Evolutionary conservation across 2,113 vertebrate genomes (phyloP).

Genomic region (Oxyruncus cristatus): DNA sequence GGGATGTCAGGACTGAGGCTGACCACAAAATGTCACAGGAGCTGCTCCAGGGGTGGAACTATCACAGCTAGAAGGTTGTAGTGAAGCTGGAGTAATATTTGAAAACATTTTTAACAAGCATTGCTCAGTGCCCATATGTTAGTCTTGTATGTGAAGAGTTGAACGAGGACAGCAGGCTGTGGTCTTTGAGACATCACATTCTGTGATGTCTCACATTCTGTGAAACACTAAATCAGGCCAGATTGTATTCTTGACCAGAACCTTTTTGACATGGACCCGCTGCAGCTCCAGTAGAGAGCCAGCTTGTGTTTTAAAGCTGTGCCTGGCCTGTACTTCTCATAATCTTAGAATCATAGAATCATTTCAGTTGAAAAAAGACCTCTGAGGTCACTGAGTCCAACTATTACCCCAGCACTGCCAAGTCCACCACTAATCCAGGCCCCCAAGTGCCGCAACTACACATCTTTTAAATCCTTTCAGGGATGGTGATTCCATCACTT

Average conservation of each 20-base stretch:
- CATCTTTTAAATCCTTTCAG: background rate
- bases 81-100: background rate
- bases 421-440: background rate
- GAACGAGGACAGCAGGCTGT: background rate
- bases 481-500: background rate
- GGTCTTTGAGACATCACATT: background rate
- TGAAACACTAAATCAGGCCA: background rate
- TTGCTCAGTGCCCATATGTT: background rate
- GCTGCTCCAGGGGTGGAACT: background rate
- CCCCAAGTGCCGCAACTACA: background rate
- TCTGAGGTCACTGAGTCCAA: background rate
- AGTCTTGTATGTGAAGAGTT: background rate
- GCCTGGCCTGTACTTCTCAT: background rate
- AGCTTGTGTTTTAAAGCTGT: background rate
- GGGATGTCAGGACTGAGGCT: background rate
- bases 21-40: background rate
- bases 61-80: background rate
- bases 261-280: background rate
- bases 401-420: background rate
- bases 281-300: background rate
- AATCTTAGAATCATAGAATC: background rate
- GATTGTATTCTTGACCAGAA: background rate
- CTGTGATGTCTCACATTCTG: too few relatives aligned
- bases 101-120: background rate
- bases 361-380: background rate